Evolutionary conservation across 2,797 vertebrate genomes (phyloP), one percentile per base, ranked within the genome.

Genomic region (Lacerta bilineata): DNA sequence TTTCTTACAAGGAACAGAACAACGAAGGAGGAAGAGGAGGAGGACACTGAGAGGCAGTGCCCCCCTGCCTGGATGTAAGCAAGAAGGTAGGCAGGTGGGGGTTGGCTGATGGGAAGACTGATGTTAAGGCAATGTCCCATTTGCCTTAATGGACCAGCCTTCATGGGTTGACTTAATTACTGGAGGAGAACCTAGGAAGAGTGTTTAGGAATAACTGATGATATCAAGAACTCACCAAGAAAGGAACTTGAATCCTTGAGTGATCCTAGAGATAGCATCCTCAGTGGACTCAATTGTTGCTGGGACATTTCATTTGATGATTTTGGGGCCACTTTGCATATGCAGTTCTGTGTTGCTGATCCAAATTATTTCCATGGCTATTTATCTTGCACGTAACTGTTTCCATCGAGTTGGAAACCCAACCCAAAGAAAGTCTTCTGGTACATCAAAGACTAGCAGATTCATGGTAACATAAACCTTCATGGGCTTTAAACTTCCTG

Each of bases 161-260:
- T 20, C 43, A 55, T 1, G 13, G 7, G 27, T 41, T 66, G 64
- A 69, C 43, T 82, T 7, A 79, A 39, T 55, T 79, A 64, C 76
- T 33, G 66, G 33, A 27, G 8, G 46, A 10, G 33, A 72, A 83
- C 61, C 36, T 50, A n/a, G 46, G 9, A 64, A 84, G 36, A 66
- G 39, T 43, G 7, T 17, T 64, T 64, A 46, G n/a, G 64, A 89
- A 75, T 80, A 69, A 64, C 76, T 66, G n/a, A n/a, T n/a, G n/a
- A n/a, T 72, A 71, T 59, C 4, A 20, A 55, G 41, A 86, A 59
- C 29, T 17, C 83, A 84, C 89, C 77, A 88, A 93, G 88, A 97
- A 96, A 95, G 96, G 95, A 97, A 94, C 87, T 95, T 95, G 93
- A 90, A 83, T 95, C 91, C 93, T 93, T 95, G 95, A 94, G 91